phyloP scores from a whole-genome alignment of 2,888 invertebrate species.

The Minunthozetes semirufus region DNA sequence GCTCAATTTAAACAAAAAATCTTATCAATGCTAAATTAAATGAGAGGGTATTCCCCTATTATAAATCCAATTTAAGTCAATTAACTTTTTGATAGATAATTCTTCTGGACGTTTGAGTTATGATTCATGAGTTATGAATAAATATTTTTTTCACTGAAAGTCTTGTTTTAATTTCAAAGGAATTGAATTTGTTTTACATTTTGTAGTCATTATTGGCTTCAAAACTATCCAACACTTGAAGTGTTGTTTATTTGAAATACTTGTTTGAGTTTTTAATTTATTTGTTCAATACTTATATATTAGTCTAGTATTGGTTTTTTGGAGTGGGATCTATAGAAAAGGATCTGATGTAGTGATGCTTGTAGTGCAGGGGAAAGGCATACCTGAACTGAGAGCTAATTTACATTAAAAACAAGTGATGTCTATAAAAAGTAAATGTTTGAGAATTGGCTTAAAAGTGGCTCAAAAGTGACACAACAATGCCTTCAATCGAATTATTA shows the following conservation, averaged over 20 bases:
- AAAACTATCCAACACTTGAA: background rate
- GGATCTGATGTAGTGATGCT: background rate
- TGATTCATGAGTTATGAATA: too few species aligned
- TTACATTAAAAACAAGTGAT: background rate
- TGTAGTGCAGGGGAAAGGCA: background rate
- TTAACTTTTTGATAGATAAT: too few species aligned
- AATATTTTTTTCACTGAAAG: too few species aligned
- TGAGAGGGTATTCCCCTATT: too few species aligned
- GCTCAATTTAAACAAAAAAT: too few species aligned
- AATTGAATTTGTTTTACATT: too few species aligned
- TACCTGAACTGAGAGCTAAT: background rate
- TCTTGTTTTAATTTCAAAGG: too few species aligned
- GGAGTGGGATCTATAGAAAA: background rate
- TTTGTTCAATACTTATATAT: constrained; percentile 5
- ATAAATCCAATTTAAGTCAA: too few species aligned
- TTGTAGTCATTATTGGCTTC: background rate
- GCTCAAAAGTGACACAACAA: constrained; percentile 30
- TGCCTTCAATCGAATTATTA: constrained; percentile 17
- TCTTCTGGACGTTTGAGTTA: too few species aligned
- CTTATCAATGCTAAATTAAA: too few species aligned
- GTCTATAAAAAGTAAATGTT: constrained; percentile 18
- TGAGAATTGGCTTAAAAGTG: constrained; percentile 21
- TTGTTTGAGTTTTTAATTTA: constrained; percentile 21
- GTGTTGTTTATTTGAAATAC: constrained; percentile 3
- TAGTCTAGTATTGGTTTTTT: background rate